Evolutionary conservation across 2,113 vertebrate genomes (phyloP), one percentile per base, ranked within the genome.

Genomic region (Miniopterus natalensis): DNA sequence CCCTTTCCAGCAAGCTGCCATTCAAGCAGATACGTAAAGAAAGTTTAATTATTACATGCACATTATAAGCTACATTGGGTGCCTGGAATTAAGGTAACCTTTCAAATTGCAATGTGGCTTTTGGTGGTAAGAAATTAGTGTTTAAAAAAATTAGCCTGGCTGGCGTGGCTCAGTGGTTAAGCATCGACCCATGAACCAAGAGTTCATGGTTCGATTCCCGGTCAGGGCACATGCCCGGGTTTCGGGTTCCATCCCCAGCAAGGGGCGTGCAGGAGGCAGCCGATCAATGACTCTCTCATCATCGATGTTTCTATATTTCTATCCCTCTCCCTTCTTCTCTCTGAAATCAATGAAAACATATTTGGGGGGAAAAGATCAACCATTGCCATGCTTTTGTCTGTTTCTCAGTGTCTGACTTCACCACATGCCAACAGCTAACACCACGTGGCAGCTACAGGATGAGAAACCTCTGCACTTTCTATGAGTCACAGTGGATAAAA

Each of bases 401-500:
- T 85, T 96, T 95, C 86, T 88, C 87, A 70, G 81, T 18, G 47
- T 29, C 15, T 10, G 40, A 80, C 36, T 87, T 85, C 51, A 53
- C 68, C 63, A 40, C 51, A 42, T 23, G 61, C 75, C 73, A 86
- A 21, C 23, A 85, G 55, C 77, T 21, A 51, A 66, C 17, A 53
- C 66, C 40, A 31, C 17, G 53, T 47, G 27, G 45, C 27, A 12
- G 15, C 20, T 8, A 36, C 55, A n/a, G 65, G 29, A 73, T 66
- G 68, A 77, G 84, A 95, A 85, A 57, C 25, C 27, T 65, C 73
- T 79, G 57, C 15, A 55, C 11, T 86, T 31, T 78, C 75, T 90
- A 2, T 98, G 96, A 96, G 95, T 98, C 97, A 97, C 21, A 5
- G 66, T 11, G 36, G 71, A 27, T 84, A 75, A 78, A 85, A 90